Base-by-base conservation (phyloP, 1,140 invertebrate species). In the Conus betulinus region DNA sequence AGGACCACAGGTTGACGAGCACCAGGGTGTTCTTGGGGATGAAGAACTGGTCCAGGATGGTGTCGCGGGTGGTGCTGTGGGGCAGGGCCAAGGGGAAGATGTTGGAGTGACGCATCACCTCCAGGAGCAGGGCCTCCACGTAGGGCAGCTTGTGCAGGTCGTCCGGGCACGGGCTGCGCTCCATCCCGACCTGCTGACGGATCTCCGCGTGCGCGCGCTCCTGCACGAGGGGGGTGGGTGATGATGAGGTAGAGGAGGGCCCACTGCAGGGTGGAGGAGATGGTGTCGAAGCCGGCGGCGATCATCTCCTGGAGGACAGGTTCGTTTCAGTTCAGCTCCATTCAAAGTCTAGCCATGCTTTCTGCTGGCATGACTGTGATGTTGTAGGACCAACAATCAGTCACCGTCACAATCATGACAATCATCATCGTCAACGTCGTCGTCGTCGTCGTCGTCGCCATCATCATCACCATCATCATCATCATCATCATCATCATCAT, bases 281-380 rank as follows among this genome's bases (percentile, higher is more conserved):
- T 95, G 39, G 95, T 96, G 87, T 96, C 95, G 89, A 94, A 94
- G 27, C 95, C 95, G 3, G 95, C 95, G 13, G 91, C 92, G 88
- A 95, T 94, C 13, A 95, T 88, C 78, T 94, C 94, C 51, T 87
- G 63, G 3, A 78, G 76, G 11, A 39, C 39, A 39, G 39, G 39
- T 39, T 39, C 39, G 39, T 39, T 39, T 39, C 39, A 39, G 39
- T 39, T 39, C 39, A 39, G 39, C 39, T 39, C 39, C 39, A 39
- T 39, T 39, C 39, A 39, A 39, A 39, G 39, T 39, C 39, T 39
- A 39, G 39, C 39, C 39, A 39, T 39, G 39, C 39, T 39, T 39
- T 39, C 39, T 39, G 39, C 39, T 39, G 39, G 3, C 39, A 39
- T 39, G 0, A 39, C 39, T 39, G 3, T 39, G 39, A 39, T 39